Base-by-base conservation (phyloP, 1,140 invertebrate genomes). In the Oreohelix idahoensis region DNA sequence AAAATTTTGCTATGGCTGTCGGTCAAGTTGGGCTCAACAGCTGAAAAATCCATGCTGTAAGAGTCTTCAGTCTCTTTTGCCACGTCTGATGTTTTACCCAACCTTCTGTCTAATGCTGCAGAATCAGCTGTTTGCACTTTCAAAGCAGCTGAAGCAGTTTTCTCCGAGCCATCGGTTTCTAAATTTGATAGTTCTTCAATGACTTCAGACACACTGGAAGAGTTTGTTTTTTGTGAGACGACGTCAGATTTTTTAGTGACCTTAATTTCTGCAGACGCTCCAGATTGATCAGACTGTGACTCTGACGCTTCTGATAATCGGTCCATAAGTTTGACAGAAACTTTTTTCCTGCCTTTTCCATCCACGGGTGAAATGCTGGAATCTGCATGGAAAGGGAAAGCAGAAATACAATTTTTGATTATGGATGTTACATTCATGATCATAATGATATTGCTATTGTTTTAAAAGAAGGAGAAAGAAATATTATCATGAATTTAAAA, bases 291-390 rank as follows among this genome's bases (percentile, higher is more conserved):
- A 1, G 87, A 87, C 76, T 86, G 86, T 84, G 87, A 86, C 84
- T 89, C 90, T 81, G 89, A 89, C n/a, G 86, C 89, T 39, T 91
- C 90, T 13, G 89, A 91, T 29, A 91, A 90, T n/a, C 85, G 86
- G 42, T 89, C 88, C 81, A 90, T 83, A n/a, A 81, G 51, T 66
- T 51, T 66, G 58, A 81, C 83, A 17, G 71, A n/a, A 4, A 79
- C 66, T 53, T 85, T 87, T 75, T 84, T 85, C 32, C 84, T 79
- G 13, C 70, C 80, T 69, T 87, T 87, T 35, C 81, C 85, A 29
- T 83, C 77, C 8, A 74, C 81, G 32, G 84, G 81, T n/a, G 84
- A 86, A 32, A 75, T 76, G 63, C 86, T 88, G 13, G 75, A 70
- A 73, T 90, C 89, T 90, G 85, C 17, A 83, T 85, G 35, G 78